phyloP scores from a whole-genome alignment of 2,888 invertebrate species.

The Zaprionus obscuricornis region DNA sequence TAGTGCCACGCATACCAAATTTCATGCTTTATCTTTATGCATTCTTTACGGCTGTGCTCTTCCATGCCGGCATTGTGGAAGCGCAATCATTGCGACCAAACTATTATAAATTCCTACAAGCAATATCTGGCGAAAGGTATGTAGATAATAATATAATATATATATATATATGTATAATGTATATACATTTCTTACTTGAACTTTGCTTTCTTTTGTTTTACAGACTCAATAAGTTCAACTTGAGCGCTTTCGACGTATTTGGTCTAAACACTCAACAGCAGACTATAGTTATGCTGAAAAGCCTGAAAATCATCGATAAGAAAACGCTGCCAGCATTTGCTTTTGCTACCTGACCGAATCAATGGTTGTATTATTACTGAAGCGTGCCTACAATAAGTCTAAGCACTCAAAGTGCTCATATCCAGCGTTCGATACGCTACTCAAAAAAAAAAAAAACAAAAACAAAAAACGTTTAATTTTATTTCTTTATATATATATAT shows the following conservation, averaged over 20 bases:
- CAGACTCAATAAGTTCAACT: constrained; percentile 86
- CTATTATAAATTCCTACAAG: constrained; percentile 91
- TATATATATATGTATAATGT: too few species aligned
- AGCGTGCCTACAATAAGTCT: constrained; percentile 32
- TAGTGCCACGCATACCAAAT: constrained; percentile 88
- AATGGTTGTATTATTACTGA: constrained; percentile 30
- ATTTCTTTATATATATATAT: constrained; percentile 10
- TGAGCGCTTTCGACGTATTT: constrained; percentile 86
- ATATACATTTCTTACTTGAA: too few species aligned
- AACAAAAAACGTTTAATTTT: too few species aligned
- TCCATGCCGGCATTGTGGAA: constrained; percentile 91
- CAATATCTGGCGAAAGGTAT: constrained; percentile 89
- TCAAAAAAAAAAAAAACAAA: constrained; percentile 4
- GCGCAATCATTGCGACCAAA: constrained; percentile 91
- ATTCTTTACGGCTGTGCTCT: constrained; percentile 89
- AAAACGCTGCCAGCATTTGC: constrained; percentile 61
- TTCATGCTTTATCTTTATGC: constrained; percentile 90
- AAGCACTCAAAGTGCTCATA: constrained; percentile 46
- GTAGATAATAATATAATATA: constrained; percentile 7
- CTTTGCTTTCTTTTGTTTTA: not conserved
- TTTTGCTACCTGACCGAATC: constrained; percentile 57
- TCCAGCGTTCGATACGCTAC: constrained; percentile 36
- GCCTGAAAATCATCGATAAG: constrained; percentile 65
- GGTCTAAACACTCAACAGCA: constrained; percentile 85
- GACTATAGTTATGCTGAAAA: constrained; percentile 83